Evolutionary conservation across 2,113 vertebrate species (phyloP).

Genomic region (Rhinopomastus cyanomelas): DNA sequence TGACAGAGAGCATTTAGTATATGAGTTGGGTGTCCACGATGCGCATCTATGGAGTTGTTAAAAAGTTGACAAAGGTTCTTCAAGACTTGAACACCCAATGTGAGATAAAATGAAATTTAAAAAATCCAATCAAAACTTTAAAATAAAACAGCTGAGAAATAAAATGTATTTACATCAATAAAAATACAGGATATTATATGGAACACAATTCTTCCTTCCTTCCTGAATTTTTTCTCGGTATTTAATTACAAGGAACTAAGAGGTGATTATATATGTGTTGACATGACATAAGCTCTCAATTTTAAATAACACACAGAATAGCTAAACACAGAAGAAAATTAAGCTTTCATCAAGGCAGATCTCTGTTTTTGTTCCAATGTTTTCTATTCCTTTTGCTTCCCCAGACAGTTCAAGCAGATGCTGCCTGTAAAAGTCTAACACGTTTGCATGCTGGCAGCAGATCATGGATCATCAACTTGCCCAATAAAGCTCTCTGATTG

Average conservation of each 20-base stretch:
- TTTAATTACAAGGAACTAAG: neutral
- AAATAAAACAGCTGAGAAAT: neutral
- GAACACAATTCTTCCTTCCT: neutral
- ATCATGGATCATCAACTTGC: conserved; percentile 26
- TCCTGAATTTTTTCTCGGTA: neutral
- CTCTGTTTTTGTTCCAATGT: neutral
- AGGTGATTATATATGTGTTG: neutral
- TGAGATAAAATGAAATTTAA: neutral
- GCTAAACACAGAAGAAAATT: conserved; percentile 1
- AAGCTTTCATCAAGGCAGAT: neutral
- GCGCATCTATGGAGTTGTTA: too few species aligned
- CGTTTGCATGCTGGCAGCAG: neutral
- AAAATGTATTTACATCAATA: neutral
- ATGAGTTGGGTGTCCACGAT: too few species aligned
- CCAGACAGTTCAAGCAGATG: conserved; percentile 33
- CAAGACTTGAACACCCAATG: neutral
- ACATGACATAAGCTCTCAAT: neutral
- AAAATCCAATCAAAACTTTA: neutral
- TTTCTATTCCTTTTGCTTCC: neutral
- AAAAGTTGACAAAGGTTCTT: neutral
- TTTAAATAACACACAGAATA: neutral
- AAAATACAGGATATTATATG: neutral
- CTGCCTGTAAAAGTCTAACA: neutral
- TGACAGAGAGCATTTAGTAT: too few species aligned
- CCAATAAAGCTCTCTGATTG: neutral